Evolutionary conservation across 2,113 vertebrate genomes (phyloP), one percentile per base, ranked within the genome.

Genomic region (Cyanoderma ruficeps): DNA sequence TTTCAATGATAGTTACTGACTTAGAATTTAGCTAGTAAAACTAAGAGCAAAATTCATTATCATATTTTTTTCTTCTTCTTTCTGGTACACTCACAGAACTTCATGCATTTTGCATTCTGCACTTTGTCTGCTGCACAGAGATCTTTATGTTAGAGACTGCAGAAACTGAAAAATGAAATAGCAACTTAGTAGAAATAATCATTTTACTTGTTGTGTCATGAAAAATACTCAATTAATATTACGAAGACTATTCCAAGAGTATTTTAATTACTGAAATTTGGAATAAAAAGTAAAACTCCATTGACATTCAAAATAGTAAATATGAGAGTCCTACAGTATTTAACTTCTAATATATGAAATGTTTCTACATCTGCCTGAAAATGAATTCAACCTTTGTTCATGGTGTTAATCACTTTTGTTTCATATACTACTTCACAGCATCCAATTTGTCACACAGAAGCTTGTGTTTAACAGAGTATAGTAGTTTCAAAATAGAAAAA

Each of bases 221-320:
- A 93, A 39, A 82, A 95, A 96, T 70, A 33, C 59, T 87, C 61
- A 56, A 41, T 82, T 95, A 90, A 90, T 95, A 94, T 90, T 94
- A 83, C 86, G 44, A 25, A 90, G 28, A 37, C 39, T 88, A 83
- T 90, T 95, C 50, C 61, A 90, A 79, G 42, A 72, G 33, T 53
- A 82, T 92, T 93, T 94, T 94, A 89, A 93, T 95, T 44, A 77
- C 69, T 94, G 63, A 94, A 90, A 90, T 92, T 95, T 90, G 42
- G 46, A 95, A 93, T 82, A 84, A 44, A 80, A 94, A 79, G 30
- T 91, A 81, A 88, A 87, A 84, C 23, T 92, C 46, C 57, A 59
- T 59, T 82, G 57, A 33, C 24, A 2, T 96, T 96, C 68, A 57
- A 80, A 89, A 91, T 81, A 94, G 57, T 91, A 86, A 94, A 24